These are phyloP conservation scores for Dexiosoma caninum DNA, from an alignment of 2,888 invertebrate species.

Conservation along the genomic window DNA sequence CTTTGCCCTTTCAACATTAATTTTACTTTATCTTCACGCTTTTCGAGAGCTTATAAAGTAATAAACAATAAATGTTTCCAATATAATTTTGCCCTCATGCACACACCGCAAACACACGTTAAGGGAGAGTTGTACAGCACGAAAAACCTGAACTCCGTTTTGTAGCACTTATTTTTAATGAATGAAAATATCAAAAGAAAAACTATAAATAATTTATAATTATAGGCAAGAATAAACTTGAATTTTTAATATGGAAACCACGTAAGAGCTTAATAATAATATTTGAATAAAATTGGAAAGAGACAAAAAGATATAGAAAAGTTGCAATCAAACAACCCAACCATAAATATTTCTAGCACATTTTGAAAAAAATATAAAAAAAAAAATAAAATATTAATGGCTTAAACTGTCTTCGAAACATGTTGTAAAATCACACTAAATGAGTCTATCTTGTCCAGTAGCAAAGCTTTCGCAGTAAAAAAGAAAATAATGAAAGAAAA, in stretches of 20 bases:
- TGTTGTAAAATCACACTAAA: conserved; percentile 51
- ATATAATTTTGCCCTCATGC: conserved; percentile 20
- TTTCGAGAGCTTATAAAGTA: conserved; percentile 47
- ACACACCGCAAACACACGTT: conserved; percentile 6
- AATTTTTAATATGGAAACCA: conserved; percentile 24
- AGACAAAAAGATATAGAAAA: no score
- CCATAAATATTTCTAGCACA: background rate
- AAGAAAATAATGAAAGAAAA: conserved; percentile 10
- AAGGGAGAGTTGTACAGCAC: conserved; percentile 29
- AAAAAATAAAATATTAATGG: conserved; percentile 55
- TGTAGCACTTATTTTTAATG: background rate
- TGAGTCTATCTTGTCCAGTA: conserved; percentile 36
- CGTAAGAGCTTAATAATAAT: conserved; percentile 21
- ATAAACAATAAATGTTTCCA: conserved; percentile 47
- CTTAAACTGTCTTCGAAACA: conserved; percentile 52
- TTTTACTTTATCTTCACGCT: background rate
- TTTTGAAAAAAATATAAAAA: no score
- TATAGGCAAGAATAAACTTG: conserved; percentile 28
- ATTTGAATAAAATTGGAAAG: no score
- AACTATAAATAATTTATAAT: conserved; percentile 23
- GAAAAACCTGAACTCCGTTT: no score
- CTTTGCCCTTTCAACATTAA: background rate
- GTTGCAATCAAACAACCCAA: no score
- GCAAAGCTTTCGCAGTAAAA: conserved; percentile 15
- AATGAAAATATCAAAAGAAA: background rate